Percentiles rank a stretch among this genome's conserved stretches.
phyloP scores from a whole-genome alignment of 2,113 vertebrate genomes.

The Callorhinus ursinus region DNA sequence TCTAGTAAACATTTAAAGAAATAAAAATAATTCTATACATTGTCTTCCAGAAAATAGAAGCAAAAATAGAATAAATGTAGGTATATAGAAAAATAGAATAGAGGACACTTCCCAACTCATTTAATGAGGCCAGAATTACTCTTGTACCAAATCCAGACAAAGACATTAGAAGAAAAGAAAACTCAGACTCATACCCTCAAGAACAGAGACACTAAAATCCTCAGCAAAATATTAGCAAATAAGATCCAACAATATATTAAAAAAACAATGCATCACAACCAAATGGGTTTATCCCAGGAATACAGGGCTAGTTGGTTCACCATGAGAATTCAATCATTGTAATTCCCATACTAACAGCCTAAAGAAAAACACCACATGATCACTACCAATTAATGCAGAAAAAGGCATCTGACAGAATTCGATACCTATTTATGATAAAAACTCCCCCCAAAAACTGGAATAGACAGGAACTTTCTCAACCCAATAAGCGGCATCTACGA shows the following conservation, averaged over 20 bases:
- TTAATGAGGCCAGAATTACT: not conserved
- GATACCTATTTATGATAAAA: not conserved
- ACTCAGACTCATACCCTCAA: not conserved
- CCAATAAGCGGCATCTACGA: not conserved
- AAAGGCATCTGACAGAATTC: not conserved
- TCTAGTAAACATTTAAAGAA: not conserved
- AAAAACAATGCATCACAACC: not conserved
- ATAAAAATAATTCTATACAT: not conserved
- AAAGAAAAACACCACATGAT: not conserved
- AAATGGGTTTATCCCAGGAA: not conserved
- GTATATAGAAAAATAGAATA: not conserved
- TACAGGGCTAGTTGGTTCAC: not conserved
- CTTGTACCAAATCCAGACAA: not conserved
- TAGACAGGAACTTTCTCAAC: not conserved
- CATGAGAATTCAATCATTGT: not conserved
- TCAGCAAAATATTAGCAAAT: constrained; percentile 18
- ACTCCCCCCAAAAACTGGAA: not conserved
- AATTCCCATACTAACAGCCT: not conserved
- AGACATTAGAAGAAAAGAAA: not conserved
- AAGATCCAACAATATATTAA: not conserved
- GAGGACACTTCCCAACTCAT: not conserved
- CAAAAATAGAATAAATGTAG: not conserved
- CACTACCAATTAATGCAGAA: not conserved
- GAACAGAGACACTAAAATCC: not conserved
- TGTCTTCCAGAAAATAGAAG: not conserved